Percentiles rank a stretch among this genome's conserved stretches.
phyloP scores from a whole-genome alignment of 2,888 invertebrate species.

The Mesochorus sp. region DNA sequence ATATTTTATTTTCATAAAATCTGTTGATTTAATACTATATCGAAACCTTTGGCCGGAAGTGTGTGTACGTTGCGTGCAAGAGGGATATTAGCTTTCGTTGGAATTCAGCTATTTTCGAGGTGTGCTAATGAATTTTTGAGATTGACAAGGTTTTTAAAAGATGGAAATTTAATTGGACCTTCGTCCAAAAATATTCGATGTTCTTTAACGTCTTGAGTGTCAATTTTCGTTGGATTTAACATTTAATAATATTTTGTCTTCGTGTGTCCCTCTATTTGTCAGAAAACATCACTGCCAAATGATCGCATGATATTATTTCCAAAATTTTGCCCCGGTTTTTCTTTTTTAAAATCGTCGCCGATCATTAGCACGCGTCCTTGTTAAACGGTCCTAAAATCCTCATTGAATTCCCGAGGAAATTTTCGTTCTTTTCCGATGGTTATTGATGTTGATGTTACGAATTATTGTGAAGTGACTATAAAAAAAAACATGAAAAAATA shows the following conservation, averaged over 20 bases:
- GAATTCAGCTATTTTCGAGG: neutral
- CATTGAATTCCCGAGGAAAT: no score
- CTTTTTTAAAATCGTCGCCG: slow-evolving; percentile 16
- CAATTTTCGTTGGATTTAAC: no score
- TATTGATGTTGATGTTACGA: slow-evolving; percentile 46
- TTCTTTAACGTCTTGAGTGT: no score
- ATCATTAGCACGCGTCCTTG: slow-evolving; percentile 38
- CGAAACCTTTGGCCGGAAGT: neutral
- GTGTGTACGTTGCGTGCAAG: neutral
- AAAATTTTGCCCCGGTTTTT: neutral
- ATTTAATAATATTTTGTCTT: no score
- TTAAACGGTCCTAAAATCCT: slow-evolving; percentile 33
- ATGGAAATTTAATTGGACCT: neutral
- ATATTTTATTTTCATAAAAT: no score
- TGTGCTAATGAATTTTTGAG: slow-evolving; percentile 1
- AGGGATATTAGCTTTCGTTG: slow-evolving; percentile 4
- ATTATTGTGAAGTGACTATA: slow-evolving; percentile 34
- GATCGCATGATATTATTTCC: slow-evolving; percentile 3
- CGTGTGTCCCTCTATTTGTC: slow-evolving; percentile 43
- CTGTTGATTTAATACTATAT: slow-evolving; percentile 24
- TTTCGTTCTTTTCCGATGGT: neutral
- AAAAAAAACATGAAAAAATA: slow-evolving; percentile 14
- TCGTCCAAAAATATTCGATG: slow-evolving; percentile 11
- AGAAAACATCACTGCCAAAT: slow-evolving; percentile 55
- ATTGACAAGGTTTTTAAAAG: neutral